Conservation (phyloP, 1,140 invertebrate species). For the Drosophila micromelanica region DNA sequence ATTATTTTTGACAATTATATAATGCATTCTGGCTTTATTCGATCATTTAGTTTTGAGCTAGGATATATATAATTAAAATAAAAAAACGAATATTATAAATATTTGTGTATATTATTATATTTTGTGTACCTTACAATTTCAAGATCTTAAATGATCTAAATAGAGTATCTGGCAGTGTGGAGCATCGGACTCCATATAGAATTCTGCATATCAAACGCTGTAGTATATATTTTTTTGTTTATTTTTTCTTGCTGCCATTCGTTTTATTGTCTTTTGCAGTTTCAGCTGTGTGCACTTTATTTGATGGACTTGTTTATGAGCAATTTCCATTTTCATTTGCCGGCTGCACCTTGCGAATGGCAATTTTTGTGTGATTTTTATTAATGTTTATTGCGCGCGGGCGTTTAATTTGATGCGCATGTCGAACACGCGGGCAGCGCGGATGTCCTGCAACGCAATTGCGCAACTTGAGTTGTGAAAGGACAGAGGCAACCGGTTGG, state of each 20-base stretch:
- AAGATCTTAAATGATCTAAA: too few species aligned
- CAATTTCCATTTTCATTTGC: constrained; percentile 62
- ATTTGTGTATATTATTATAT: too few species aligned
- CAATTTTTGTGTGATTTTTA: constrained; percentile 79
- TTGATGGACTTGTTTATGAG: constrained; percentile 83
- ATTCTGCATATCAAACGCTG: not conserved
- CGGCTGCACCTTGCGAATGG: constrained; percentile 41
- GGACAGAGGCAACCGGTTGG: constrained; percentile 34
- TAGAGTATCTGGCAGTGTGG: not conserved
- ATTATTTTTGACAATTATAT: too few species aligned
- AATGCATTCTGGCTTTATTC: too few species aligned
- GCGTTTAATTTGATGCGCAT: constrained; percentile 73
- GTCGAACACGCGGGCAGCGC: constrained; percentile 15
- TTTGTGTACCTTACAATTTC: too few species aligned
- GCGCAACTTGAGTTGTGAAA: constrained; percentile 32
- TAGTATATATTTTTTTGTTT: not conserved
- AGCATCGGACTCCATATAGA: not conserved
- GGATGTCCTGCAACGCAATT: constrained; percentile 54
- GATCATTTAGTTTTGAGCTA: too few species aligned
- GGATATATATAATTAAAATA: too few species aligned
- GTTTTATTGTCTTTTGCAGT: constrained; percentile 41
- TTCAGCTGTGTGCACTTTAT: constrained; percentile 75
- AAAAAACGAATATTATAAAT: too few species aligned
- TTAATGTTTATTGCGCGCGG: constrained; percentile 76
- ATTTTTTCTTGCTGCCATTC: constrained; percentile 12